Evolutionary conservation across 30 jellyfish, hydroid and myxozoan genomes (phyloP), one percentile per base, ranked within the genome.

Genomic region (Aurelia coerulea): DNA sequence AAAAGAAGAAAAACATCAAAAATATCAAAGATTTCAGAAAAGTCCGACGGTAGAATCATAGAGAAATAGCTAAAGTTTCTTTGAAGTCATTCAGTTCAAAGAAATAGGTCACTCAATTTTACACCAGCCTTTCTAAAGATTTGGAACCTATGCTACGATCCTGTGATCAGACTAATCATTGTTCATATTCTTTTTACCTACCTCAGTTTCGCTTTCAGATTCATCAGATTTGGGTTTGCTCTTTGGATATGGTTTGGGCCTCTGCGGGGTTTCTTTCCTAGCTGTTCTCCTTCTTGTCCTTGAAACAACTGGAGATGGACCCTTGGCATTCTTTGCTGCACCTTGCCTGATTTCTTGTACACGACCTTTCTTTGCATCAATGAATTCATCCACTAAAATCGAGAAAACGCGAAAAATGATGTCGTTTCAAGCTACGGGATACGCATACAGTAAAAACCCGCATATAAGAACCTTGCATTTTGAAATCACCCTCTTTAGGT

Each of bases 141-240:
- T 23, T 23, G 29, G 29, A 23, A 23, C 29, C 29, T 23, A 23
- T 23, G 13, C 32, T 8, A n/a, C 1, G 35, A 8, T 62, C 12
- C 10, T 62, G 35, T 18, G 13, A n/a, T 29, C 72, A 29, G 11
- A 62, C 5, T 2, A 5, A 16, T 60, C 72, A n/a, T 62, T n/a
- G 13, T 8, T 62, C 34, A 29, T 3, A 7, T 12, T 14, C 13
- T 62, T n/a, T 62, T 15, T 34, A 49, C 71, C 15, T 31, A 83
- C 92, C 92, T 83, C 92, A 64, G 70, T 19, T 41, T 83, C 92
- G 41, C 84, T 83, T 34, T 65, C 92, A 11, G 73, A 84, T 4
- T 84, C 37, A 10, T 56, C 64, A 14, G 87, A 77, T 60, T 64
- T 68, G 2, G 92, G 92, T 72, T 71, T 83, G 49, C 62, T 83